Base-by-base conservation (phyloP, 1,140 invertebrate species). In the Ruditapes philippinarum region DNA sequence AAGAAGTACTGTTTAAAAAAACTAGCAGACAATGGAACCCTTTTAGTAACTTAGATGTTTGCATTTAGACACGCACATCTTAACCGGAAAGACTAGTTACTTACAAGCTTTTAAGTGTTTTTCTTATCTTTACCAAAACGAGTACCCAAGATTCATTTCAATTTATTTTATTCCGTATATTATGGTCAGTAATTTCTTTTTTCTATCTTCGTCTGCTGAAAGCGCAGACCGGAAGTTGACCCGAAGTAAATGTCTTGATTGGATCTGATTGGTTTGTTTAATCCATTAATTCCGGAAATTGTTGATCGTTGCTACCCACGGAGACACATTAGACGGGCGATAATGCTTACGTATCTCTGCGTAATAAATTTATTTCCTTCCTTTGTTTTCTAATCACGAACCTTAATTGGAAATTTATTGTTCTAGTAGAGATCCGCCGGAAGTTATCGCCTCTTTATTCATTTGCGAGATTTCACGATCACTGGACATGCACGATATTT, bases 201-300 rank as follows among this genome's bases (percentile, higher is more conserved):
- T 19, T 36, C 74, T 19, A 54, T 54, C 42, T 78, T 7, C 36
- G 33, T 78, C 51, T 78, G 45, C 42, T 78, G 51, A 49, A n/a
- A 36, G 9, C 25, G 19, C 45, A 49, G 74, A 82, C 78, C 62
- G 87, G 87, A 89, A 89, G 87, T 82, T 73, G 79, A 81, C 65
- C 70, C 65, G 68, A 83, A 74, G 87, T 74, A 81, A 82, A 89
- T 89, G 42, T 57, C 78, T 82, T 89, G 78, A 83, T 81, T 89
- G 70, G 45, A 73, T 82, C 80, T 89, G 87, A 89, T 89, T 82
- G 87, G 87, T 81, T n/a, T 89, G 87, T 82, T 89, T 89, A 76
- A 89, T 45, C 62, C 78, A 73, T 89, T 89, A 89, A 89, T 89
- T 82, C 87, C 62, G 87, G 87, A 89, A 89, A 82, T 89, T 89